Conservation (phyloP, 1,140 invertebrate genomes). For the Mycetomoellerius zeteki region DNA sequence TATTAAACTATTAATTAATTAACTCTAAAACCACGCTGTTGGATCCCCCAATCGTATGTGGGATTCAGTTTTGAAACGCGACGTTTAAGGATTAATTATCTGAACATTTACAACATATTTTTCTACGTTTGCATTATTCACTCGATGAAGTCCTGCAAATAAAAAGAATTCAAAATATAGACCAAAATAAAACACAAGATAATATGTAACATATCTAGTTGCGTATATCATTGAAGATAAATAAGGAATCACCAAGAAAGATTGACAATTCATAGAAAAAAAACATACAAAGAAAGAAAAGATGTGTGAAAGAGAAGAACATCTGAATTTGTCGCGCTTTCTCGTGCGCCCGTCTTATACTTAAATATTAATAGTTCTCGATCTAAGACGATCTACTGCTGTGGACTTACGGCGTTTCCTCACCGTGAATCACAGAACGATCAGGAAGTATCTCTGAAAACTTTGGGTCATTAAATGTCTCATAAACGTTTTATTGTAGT, state of each 20-base stretch:
- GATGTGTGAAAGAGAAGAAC: constrained; percentile 61
- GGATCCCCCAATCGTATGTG: background rate
- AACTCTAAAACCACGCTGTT: background rate
- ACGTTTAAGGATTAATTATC: constrained; percentile 26
- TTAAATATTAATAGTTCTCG: constrained; percentile 72
- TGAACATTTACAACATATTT: constrained; percentile 29
- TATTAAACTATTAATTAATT: constrained; percentile 38
- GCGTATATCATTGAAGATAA: constrained; percentile 79
- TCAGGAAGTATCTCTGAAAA: constrained; percentile 44
- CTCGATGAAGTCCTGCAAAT: background rate
- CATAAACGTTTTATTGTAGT: background rate
- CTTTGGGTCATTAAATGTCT: constrained; percentile 33
- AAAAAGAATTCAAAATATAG: constrained; percentile 14
- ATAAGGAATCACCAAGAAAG: constrained; percentile 73
- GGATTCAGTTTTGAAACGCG: background rate
- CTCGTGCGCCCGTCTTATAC: constrained; percentile 79
- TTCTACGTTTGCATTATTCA: background rate
- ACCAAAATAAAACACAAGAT: constrained; percentile 12
- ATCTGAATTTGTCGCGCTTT: constrained; percentile 78
- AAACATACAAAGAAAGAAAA: constrained; percentile 47
- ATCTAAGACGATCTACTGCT: constrained; percentile 54
- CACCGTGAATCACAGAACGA: background rate
- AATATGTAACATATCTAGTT: constrained; percentile 72
- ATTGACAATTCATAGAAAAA: constrained; percentile 70
- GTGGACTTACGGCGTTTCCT: constrained; percentile 43